phyloP scores from a whole-genome alignment of 1,140 invertebrate genomes.

The Eumeta japonica region DNA sequence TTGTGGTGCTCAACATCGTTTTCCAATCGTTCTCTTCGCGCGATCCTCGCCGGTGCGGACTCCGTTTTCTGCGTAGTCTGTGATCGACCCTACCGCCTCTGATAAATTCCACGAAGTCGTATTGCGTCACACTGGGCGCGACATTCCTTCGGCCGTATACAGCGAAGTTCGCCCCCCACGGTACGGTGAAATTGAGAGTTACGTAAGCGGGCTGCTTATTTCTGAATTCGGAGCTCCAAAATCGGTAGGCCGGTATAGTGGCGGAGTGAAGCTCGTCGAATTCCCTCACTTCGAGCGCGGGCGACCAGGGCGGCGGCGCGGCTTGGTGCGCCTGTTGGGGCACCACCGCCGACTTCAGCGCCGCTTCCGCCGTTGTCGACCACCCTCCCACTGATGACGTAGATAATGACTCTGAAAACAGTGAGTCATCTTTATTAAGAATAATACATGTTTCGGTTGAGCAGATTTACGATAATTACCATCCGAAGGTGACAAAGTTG shows the following conservation, averaged over 20 bases:
- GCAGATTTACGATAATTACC: slow-evolving; percentile 55
- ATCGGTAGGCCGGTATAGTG: slow-evolving; percentile 82
- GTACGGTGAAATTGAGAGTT: slow-evolving; percentile 85
- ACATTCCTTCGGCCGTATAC: slow-evolving; percentile 90
- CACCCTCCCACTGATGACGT: slow-evolving; percentile 50
- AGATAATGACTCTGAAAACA: slow-evolving; percentile 55
- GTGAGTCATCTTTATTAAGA: not conserved
- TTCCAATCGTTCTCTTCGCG: slow-evolving; percentile 38
- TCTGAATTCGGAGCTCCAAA: slow-evolving; percentile 88
- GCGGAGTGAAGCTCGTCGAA: slow-evolving; percentile 78
- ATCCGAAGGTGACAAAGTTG: slow-evolving; percentile 72
- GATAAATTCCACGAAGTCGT: slow-evolving; percentile 92
- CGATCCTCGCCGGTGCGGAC: slow-evolving; percentile 28
- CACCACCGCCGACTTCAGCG: slow-evolving; percentile 61
- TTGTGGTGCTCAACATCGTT: slow-evolving; percentile 47
- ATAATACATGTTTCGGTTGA: not conserved
- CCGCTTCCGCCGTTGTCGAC: slow-evolving; percentile 52
- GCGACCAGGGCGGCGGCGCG: slow-evolving; percentile 70
- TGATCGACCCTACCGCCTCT: slow-evolving; percentile 79
- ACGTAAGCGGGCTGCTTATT: slow-evolving; percentile 87
- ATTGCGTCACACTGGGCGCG: slow-evolving; percentile 90
- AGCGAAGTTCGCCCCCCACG: slow-evolving; percentile 88
- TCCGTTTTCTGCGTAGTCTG: slow-evolving; percentile 62
- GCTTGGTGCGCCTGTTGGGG: slow-evolving; percentile 66
- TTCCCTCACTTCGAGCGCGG: slow-evolving; percentile 76